Evolutionary conservation across 1,140 invertebrate species (phyloP), one percentile per base, ranked within the genome.

Genomic region (Ips nitidus): DNA sequence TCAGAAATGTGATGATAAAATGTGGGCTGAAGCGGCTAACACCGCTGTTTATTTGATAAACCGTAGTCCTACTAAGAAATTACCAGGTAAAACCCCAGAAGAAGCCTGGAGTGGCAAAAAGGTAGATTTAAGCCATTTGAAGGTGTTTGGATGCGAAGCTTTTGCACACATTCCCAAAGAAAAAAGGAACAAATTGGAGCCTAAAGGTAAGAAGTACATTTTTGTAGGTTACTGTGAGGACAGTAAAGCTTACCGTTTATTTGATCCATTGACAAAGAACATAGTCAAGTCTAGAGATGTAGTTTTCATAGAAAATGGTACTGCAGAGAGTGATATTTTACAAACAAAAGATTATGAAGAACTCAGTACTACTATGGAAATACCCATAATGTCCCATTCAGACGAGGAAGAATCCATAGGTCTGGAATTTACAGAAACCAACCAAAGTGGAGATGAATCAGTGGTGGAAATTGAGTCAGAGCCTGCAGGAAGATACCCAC

Each of bases 171-270:
- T 83, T 40, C 79, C 81, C 45, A 73, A 79, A 22, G 60, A 77
- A 62, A 76, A 78, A 41, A 71, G 74, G 2, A 76, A 67, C 47
- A 82, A 81, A 71, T 71, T 79, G 67, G 75, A 76, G 68, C 59
- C 73, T 45, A 80, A 81, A 64, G 70, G 75, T 56, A 73, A 75
- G 56, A 70, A 74, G 69, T 74, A 69, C 38, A 73, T 80, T 2
- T 81, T 85, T 73, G 79, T 84, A 40, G 82, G 83, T 3, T 84
- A 83, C 62, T 77, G 77, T 65, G 74, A 69, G n/a, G 68, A 76
- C 3, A 73, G 72, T 4, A 82, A 82, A 65, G 81, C 78, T 3
- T 83, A 82, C 74, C 72, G 79, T 56, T 58, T 84, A 41, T 61
- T 61, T 6, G 43, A 59, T 41, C 4, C 38, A 41, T n/a, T n/a